phyloP scores from a whole-genome alignment of 2,888 invertebrate species.

The Gibbula magus region DNA sequence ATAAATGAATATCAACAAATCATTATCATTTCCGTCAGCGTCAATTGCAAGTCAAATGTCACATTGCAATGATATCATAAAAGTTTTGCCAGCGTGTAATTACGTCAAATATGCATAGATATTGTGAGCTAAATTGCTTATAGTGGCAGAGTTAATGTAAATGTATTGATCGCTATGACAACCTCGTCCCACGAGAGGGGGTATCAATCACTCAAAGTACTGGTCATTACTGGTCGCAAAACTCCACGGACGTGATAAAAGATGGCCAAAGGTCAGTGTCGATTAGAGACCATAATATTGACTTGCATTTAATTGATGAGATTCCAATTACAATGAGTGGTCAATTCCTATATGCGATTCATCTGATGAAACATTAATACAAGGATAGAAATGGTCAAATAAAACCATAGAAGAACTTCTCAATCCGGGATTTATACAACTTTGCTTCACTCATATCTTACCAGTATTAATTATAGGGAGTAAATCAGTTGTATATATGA shows the following conservation, averaged over 20 bases:
- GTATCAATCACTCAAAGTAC: background rate
- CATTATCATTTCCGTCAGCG: background rate
- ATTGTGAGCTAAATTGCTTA: background rate
- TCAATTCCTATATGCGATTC: no score
- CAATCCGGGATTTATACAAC: no score
- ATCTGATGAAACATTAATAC: no score
- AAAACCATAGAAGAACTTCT: no score
- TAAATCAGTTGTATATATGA: no score
- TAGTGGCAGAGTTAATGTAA: background rate
- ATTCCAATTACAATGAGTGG: background rate
- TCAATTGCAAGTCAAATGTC: background rate
- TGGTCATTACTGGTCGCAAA: background rate
- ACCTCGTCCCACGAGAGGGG: background rate
- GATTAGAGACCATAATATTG: background rate
- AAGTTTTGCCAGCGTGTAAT: background rate
- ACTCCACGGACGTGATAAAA: background rate
- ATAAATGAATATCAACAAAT: background rate
- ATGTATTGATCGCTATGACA: background rate
- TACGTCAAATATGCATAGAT: constrained; percentile 13
- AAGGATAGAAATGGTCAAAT: no score
- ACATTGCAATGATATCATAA: background rate
- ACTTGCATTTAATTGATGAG: constrained; percentile 3
- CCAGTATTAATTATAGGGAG: no score
- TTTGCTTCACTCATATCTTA: no score
- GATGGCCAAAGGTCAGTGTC: background rate